phyloP scores from a whole-genome alignment of 2,113 vertebrate genomes.

The Pitta sordida region DNA sequence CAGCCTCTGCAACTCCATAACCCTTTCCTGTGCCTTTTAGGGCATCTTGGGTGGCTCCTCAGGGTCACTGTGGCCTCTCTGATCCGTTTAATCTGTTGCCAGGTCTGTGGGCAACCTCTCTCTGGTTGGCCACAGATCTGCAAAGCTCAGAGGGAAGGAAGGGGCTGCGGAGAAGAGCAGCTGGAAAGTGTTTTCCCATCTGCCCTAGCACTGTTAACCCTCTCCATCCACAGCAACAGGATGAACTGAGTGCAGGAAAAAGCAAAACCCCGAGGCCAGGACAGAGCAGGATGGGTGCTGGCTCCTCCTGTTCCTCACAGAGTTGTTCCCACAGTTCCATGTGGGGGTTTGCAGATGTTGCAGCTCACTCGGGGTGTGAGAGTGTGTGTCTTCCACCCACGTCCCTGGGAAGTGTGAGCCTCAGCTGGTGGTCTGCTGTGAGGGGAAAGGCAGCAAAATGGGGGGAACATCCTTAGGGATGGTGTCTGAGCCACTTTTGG shows the following conservation, averaged over 20 bases:
- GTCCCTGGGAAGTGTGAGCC: background rate
- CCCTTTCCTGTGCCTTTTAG: background rate
- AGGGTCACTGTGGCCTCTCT: background rate
- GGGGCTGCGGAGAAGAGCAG: background rate
- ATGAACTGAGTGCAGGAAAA: background rate
- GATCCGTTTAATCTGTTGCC: background rate
- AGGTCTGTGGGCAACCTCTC: background rate
- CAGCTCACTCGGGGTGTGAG: background rate
- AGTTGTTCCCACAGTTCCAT: background rate
- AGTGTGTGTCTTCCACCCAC: background rate
- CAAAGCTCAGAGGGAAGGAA: background rate
- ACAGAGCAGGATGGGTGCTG: background rate
- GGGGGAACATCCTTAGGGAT: background rate
- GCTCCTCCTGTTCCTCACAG: background rate
- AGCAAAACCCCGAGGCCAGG: background rate
- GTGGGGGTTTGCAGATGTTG: background rate
- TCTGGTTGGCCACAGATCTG: background rate
- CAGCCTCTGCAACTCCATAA: background rate
- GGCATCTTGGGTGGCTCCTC: background rate
- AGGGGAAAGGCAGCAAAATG: background rate
- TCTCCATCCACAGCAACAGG: background rate
- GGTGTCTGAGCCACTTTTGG: fast-evolving
- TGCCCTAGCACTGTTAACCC: background rate
- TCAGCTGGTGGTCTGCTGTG: background rate
- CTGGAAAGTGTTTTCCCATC: background rate